Conservation (phyloP, 2,113 vertebrate genomes). For the Sorex araneus region DNA sequence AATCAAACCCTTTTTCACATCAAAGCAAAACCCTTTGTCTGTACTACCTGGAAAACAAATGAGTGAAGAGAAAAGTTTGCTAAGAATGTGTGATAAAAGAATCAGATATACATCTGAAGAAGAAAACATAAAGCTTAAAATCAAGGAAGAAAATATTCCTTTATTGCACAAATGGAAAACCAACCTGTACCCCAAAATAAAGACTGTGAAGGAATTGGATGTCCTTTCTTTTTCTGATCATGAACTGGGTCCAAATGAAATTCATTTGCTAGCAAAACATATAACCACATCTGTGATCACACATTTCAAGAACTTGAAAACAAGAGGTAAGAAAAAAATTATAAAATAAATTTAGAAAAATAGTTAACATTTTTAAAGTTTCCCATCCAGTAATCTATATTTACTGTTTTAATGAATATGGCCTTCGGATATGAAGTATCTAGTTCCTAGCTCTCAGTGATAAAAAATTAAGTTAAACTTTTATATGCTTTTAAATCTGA, state of each 20-base stretch:
- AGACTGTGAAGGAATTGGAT: constrained; percentile 46
- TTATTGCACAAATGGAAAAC: constrained; percentile 72
- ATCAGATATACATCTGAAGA: background rate
- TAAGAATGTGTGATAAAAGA: constrained; percentile 30
- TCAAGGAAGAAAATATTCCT: constrained; percentile 30
- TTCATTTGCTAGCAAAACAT: constrained; percentile 78
- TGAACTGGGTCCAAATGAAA: constrained; percentile 82
- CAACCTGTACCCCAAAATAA: background rate
- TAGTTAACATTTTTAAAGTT: background rate
- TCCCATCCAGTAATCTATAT: background rate
- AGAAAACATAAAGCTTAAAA: background rate
- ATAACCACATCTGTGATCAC: constrained; percentile 71
- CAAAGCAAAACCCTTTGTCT: constrained; percentile 49
- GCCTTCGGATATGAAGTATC: background rate
- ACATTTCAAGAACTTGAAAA: constrained; percentile 71
- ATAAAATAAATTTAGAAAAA: constrained; percentile 17
- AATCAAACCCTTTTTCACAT: constrained; percentile 79
- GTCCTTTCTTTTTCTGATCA: constrained; percentile 77
- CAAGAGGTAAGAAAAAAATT: constrained; percentile 73
- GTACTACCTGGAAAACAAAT: background rate
- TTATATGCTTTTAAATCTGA: background rate
- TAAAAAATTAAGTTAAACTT: background rate
- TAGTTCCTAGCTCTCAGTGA: background rate
- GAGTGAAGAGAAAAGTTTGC: background rate
- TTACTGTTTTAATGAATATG: constrained; percentile 46